Conservation (phyloP, 2,113 vertebrate genomes). For the Hyaena hyaena region DNA sequence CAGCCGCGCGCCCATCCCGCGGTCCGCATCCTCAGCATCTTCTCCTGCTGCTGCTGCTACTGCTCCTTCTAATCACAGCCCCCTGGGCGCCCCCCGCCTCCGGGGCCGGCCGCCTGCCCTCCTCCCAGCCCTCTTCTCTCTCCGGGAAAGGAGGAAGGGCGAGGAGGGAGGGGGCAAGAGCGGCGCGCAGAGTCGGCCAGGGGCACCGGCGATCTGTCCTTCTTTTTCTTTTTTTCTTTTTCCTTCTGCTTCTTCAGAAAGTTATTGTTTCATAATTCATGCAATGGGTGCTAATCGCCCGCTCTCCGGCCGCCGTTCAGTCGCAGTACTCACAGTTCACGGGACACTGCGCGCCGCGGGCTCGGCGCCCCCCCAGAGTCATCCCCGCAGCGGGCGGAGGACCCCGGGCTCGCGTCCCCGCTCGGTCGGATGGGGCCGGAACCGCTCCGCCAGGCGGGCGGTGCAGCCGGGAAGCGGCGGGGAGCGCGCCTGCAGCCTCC, state of each 20-base stretch:
- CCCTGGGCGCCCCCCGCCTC: constrained; percentile 59
- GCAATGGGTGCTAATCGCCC: constrained; percentile 79
- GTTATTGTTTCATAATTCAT: constrained; percentile 85
- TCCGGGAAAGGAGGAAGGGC: constrained; percentile 41
- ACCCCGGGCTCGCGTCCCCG: neutral
- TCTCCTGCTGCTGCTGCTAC: constrained; percentile 82
- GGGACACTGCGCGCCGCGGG: constrained; percentile 85
- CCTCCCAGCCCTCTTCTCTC: constrained; percentile 57
- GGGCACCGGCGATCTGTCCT: constrained; percentile 63
- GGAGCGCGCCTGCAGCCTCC: constrained; percentile 64
- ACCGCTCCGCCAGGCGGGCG: constrained; percentile 80
- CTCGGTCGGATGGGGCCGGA: constrained; percentile 69
- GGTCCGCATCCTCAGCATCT: constrained; percentile 86
- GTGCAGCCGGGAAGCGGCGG: constrained; percentile 73
- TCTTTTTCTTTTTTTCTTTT: neutral
- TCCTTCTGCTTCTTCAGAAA: constrained; percentile 81
- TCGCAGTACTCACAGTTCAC: constrained; percentile 86
- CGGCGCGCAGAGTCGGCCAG: constrained; percentile 37
- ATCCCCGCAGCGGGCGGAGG: constrained; percentile 60
- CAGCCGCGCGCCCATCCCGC: constrained; percentile 83
- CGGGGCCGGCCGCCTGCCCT: constrained; percentile 60
- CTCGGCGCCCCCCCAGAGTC: constrained; percentile 56
- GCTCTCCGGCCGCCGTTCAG: constrained; percentile 74
- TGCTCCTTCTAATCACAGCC: constrained; percentile 72
- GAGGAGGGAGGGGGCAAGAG: constrained; percentile 54